Conservation (phyloP, 37 sponge, comb jelly and placozoan species). For the Cliona cf. orientalis region DNA sequence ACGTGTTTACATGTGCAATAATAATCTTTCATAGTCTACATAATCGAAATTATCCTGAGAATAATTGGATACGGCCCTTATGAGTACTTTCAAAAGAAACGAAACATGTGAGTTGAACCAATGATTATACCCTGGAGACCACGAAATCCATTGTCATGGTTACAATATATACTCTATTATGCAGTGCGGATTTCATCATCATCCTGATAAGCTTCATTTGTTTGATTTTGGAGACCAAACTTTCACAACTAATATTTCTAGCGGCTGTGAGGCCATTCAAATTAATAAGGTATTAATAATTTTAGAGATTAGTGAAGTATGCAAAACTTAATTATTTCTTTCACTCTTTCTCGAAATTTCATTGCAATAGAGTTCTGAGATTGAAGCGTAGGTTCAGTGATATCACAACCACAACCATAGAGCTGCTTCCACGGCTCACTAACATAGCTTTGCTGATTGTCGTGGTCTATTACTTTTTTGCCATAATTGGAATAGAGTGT, state of each 20-base stretch:
- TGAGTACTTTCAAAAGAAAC: slow-evolving; percentile 65
- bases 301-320: too few species aligned
- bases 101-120: slow-evolving; percentile 68
- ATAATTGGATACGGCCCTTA: slow-evolving; percentile 65
- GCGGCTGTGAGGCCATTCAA: slow-evolving; percentile 37
- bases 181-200: slow-evolving; percentile 49
- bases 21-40: slow-evolving; percentile 57
- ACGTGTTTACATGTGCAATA: neutral
- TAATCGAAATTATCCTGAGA: slow-evolving; percentile 63
- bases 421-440: slow-evolving; percentile 65
- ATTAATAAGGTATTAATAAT: slow-evolving; percentile 57
- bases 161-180: too few species aligned
- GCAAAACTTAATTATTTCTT: too few species aligned
- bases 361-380: neutral
- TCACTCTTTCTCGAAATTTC: neutral
- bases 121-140: neutral
- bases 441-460: slow-evolving; percentile 37
- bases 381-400: slow-evolving; percentile 74
- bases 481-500: slow-evolving; percentile 88
- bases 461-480: slow-evolving; percentile 73
- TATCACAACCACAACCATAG: slow-evolving; percentile 68
- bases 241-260: neutral
- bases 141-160: neutral
- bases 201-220: slow-evolving; percentile 27
- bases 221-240: slow-evolving; percentile 31